Base-by-base conservation (phyloP, 2,113 vertebrate genomes). In the Meles meles region DNA sequence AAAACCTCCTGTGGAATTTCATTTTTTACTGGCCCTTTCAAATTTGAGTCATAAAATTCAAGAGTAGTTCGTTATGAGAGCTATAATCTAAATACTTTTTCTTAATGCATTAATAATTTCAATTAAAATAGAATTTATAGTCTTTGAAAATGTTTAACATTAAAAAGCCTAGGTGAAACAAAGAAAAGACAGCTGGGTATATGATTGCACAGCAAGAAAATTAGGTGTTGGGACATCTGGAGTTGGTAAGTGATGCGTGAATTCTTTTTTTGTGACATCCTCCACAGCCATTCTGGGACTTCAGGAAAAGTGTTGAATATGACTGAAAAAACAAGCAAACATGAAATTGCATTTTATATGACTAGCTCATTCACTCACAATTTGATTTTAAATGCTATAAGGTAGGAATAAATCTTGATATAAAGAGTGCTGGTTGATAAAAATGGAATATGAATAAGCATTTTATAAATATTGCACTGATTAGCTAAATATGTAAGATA, bases 1-100 rank as follows among this genome's bases (percentile, higher is more conserved):
- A 69, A 2, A 87, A 5, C 31, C 14, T 59, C 25, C 49, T 81
- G 52, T 27, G 20, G 67, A 90, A 93, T 94, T 95, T 97, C 34
- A 83, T 39, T 85, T 89, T 95, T 90, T 72, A 65, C 39, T 82
- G 61, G 42, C n/a, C 23, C n/a, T 52, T 96, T 92, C 9, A 88
- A 84, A 44, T 77, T 23, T 74, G 37, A 96, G 61, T 57, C 69
- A 31, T 61, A 79, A 57, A 74, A 97, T 88, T 88, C 7, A 92
- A 90, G 39, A 76, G 12, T 67, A 92, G 87, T 69, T 96, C 55
- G 1, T 76, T 69, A 84, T 65, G 37, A 90, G 42, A 96, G 21
- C 59, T 71, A n/a, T 13, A 69, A 65, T 49, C 18, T n/a, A 93
- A 52, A 25, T 23, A 59, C 10, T 42, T 93, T 92, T 92, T 15